Evolutionary conservation across 1,140 invertebrate species (phyloP), one percentile per base, ranked within the genome.

Genomic region (Streblospio benedicti): DNA sequence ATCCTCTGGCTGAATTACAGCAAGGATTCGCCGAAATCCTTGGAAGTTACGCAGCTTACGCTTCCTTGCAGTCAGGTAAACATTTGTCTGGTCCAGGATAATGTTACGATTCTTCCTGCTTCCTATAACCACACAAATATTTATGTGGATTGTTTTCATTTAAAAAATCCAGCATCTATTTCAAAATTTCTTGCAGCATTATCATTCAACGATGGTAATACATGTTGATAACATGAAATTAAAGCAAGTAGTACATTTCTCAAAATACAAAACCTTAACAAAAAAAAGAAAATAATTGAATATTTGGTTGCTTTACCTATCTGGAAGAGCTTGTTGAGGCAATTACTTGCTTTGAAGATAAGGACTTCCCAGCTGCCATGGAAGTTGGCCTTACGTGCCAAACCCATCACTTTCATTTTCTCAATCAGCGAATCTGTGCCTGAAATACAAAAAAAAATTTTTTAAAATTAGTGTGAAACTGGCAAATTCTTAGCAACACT

Each of bases 351-450:
- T 74, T 87, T 87, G 59, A 89, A 85, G 63, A 91, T 84, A 60
- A 92, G 78, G n/a, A 83, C 81, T 69, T 90, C 88, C 88, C 88
- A 91, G 35, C 85, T 79, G 51, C 87, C 87, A 54, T 76, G 72
- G 69, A 83, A 83, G 58, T 83, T 83, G n/a, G 81, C 78, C 72
- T 85, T 86, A 33, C 85, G 77, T 30, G 85, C 82, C 45, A 83
- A 65, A 38, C 85, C 86, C 71, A 84, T 82, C 3, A 92, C 90
- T 80, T 87, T 90, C 89, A 93, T 92, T 79, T 85, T 88, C 50
- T 90, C 84, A 73, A 92, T 85, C 18, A 93, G 80, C 47, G 81
- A 82, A 68, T 83, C 85, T 4, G 87, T 88, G n/a, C n/a, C n/a
- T n/a, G n/a, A n/a, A n/a, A n/a, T n/a, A n/a, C n/a, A n/a, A n/a